These are phyloP conservation scores for Mycalesis mineus DNA, from an alignment of 2,888 invertebrate species.

Conservation along the genomic window DNA sequence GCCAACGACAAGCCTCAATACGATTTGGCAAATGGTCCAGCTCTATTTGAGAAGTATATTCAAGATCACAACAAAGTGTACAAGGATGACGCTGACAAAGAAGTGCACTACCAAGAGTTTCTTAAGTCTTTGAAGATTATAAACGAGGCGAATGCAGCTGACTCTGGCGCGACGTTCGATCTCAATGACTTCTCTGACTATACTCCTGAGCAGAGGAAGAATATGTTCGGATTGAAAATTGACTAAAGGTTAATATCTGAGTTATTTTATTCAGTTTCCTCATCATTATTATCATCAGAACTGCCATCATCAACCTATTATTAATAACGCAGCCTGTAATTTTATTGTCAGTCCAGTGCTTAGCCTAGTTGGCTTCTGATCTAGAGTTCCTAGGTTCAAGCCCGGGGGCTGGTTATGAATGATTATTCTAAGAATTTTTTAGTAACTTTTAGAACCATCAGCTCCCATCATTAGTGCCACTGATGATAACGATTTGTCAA, in stretches of 20 bases:
- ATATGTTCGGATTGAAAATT: constrained; percentile 27
- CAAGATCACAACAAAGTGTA: constrained; percentile 39
- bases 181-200: constrained; percentile 47
- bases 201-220: constrained; percentile 35
- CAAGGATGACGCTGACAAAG: constrained; percentile 40
- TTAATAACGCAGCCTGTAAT: no score
- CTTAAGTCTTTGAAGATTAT: constrained; percentile 35
- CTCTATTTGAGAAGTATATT: constrained; percentile 39
- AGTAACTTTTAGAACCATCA: no score
- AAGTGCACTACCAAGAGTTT: constrained; percentile 41
- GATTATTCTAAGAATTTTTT: no score
- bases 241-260: not conserved
- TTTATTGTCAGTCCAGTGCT: no score
- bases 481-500: no score
- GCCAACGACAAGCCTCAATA: constrained; percentile 27
- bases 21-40: constrained; percentile 35
- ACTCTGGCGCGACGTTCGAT: constrained; percentile 32
- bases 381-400: no score
- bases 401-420: no score
- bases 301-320: no score
- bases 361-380: no score
- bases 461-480: no score
- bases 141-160: constrained; percentile 31
- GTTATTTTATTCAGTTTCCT: no score
- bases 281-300: no score